Base-by-base conservation (phyloP, 2,797 vertebrate species). In the Tragopan temminckii region DNA sequence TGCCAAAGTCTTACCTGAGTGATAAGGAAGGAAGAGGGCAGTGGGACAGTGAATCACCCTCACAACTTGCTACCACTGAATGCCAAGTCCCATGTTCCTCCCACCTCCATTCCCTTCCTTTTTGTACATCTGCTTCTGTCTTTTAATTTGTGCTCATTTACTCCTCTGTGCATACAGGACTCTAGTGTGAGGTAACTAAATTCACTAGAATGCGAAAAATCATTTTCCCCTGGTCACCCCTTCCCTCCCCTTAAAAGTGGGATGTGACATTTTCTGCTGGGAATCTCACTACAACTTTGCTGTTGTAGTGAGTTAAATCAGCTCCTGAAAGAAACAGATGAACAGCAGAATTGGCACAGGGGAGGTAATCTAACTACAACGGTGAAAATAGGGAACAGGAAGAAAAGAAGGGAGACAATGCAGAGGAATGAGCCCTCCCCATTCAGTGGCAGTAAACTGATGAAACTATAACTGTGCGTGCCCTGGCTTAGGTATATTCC, bases 111-210 rank as follows among this genome's bases (percentile, higher is more conserved):
- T 3, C 13, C 31, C 15, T 71, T 62, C 53, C 71, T 62, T 93
- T 45, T 58, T n/a, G 53, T 66, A 45, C 2, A 7, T 5, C 15
- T 25, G 46, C 29, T 80, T 66, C 29, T 57, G 24, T 46, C 68
- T 57, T 53, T 70, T 59, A 15, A 33, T 45, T 68, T 50, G 23
- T 29, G 14, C 61, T 63, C 43, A 55, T 4, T 88, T 62, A 70
- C 45, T 46, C 27, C 18, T 83, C 64, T 62, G 53, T 6, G 17
- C 0, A 0, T 43, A 45, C 5, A 2, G 1, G 48, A 59, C 45
- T 63, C 31, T 45, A n/a, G n/a, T 38, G 36, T 69, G 43, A 83
- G 35, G 52, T 35, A 80, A 70, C 33, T 27, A 40, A 46, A 68
- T 33, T 27, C 63, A 43, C 20, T 2, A 33, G 48, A 85, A 53